Evolutionary conservation across 2,113 vertebrate species (phyloP).

Genomic region (Chloebia gouldiae): DNA sequence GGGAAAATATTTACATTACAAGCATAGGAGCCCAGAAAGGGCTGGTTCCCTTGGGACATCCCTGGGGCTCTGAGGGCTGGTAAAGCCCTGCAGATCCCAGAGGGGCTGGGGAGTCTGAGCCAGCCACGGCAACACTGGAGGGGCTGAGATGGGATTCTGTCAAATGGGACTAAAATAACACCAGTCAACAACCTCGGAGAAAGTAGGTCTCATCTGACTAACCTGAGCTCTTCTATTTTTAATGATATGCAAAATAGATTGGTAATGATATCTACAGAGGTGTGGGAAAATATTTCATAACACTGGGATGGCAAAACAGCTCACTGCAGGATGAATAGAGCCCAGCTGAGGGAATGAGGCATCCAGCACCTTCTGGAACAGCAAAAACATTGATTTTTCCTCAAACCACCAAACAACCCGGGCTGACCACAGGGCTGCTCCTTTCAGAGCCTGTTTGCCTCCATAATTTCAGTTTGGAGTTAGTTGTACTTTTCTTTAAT

Average conservation of each 20-base stretch:
- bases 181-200: background rate
- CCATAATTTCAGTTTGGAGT: background rate
- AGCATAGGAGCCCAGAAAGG: background rate
- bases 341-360: background rate
- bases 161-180: background rate
- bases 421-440: background rate
- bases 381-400: background rate
- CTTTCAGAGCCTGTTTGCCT: background rate
- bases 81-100: background rate
- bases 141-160: background rate
- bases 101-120: background rate
- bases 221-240: background rate
- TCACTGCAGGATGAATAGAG: background rate
- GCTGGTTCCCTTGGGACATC: background rate
- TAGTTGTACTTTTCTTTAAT: background rate
- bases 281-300: background rate
- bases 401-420: accelerated
- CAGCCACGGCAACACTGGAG: background rate
- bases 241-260: background rate
- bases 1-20: background rate
- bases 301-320: background rate
- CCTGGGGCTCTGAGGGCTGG: background rate
- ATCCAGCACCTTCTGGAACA: background rate
- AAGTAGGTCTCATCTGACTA: background rate
- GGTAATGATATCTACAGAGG: background rate